Evolutionary conservation across 2,113 vertebrate species (phyloP), one percentile per base, ranked within the genome.

Genomic region (Engystomops pustulosus): DNA sequence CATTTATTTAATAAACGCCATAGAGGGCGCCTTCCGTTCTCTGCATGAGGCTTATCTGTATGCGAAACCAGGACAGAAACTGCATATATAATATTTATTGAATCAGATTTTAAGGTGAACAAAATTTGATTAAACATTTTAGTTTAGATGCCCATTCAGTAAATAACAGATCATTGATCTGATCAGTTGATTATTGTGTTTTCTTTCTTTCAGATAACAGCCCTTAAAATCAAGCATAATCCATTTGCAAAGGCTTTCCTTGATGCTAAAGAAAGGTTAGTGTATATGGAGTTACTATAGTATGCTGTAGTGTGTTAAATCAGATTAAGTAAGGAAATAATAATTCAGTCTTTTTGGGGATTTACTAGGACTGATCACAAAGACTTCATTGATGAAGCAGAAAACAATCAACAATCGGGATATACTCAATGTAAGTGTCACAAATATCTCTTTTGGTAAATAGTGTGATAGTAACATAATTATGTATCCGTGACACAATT

Each of bases 141-240:
- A n/a, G n/a, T n/a, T n/a, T n/a, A n/a, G n/a, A n/a, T n/a, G n/a
- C n/a, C n/a, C n/a, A n/a, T n/a, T n/a, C n/a, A n/a, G n/a, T n/a
- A n/a, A n/a, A n/a, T n/a, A n/a, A n/a, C n/a, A n/a, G n/a, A n/a
- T n/a, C n/a, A n/a, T n/a, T n/a, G n/a, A n/a, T n/a, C n/a, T n/a
- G n/a, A n/a, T n/a, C n/a, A n/a, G n/a, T 44, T 14, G 11, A 55
- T 4, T 36, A 34, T 62, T 27, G 11, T 62, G 27, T 62, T 78
- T 83, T 91, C 90, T 92, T 88, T 90, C 79, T 79, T 78, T 83
- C 92, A 99, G 98, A 97, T 99, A 89, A 99, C 98, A 15, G 95
- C 98, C 88, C 95, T 99, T 93, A 99, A 99, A 95, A 99, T 99
- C 91, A 98, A 97, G 89, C 95, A 99, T 89, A 99, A 99, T 88